Conservation (phyloP, 2,113 vertebrate species). For the Anolis carolinensis region DNA sequence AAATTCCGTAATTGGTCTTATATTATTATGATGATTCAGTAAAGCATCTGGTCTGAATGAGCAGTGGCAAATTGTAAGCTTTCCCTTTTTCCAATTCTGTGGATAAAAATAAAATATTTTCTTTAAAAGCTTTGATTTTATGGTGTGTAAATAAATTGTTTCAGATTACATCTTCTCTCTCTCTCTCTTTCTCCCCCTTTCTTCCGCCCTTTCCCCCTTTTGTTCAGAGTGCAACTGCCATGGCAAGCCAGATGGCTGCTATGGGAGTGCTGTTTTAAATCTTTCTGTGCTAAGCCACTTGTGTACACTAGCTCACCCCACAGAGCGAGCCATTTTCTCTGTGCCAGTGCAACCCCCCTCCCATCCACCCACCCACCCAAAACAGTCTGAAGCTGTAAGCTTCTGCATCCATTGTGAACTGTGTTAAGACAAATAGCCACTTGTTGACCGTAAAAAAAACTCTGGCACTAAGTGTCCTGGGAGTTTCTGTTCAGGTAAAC, state of each 20-base stretch:
- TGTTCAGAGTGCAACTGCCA: conserved; percentile 1
- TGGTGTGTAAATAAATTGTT: conserved; percentile 34
- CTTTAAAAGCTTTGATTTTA: conserved; percentile 14
- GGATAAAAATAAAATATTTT: conserved; percentile 30
- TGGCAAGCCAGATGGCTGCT: background rate
- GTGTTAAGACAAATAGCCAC: background rate
- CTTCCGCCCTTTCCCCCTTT: too few species aligned
- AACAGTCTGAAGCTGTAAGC: background rate
- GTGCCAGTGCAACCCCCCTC: background rate
- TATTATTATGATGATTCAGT: conserved; percentile 30
- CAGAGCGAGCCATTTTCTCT: background rate
- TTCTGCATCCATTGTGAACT: background rate
- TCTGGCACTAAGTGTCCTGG: background rate
- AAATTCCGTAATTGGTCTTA: background rate
- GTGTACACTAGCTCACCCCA: background rate
- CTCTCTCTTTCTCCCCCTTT: conserved; percentile 1
- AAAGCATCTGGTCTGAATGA: conserved; percentile 27
- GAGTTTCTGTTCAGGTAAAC: background rate
- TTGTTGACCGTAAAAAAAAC: background rate
- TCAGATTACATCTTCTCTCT: conserved; percentile 38
- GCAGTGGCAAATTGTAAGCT: conserved; percentile 20
- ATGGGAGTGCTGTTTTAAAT: background rate
- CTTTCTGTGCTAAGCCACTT: background rate
- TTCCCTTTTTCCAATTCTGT: conserved; percentile 31
- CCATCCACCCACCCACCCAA: background rate